Conservation (phyloP, 2,113 vertebrate species). For the Bos taurus region ARS-UCD2.0 NC_037348.1:68965501-68966000, state of each 20-base stretch:
- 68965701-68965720: background rate
- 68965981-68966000: slow-evolving; percentile 78
- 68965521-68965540: fast-evolving
- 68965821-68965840: slow-evolving; percentile 83
- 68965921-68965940: slow-evolving; percentile 74
- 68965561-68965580: background rate
- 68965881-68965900: slow-evolving; percentile 73
- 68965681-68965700: background rate
- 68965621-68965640: background rate
- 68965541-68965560: fast-evolving
- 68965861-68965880: slow-evolving; percentile 70
- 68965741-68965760: fast-evolving
- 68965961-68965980: slow-evolving; percentile 78
- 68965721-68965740: background rate
- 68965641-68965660: fast-evolving
- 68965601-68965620: fast-evolving
- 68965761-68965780: slow-evolving; percentile 36
- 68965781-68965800: slow-evolving; percentile 66
- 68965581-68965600: fast-evolving
- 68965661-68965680: fast-evolving
- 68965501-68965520: fast-evolving
- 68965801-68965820: slow-evolving; percentile 79
- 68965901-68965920: slow-evolving; percentile 77
- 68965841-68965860: slow-evolving; percentile 84
- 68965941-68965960: slow-evolving; percentile 74